phyloP scores from a whole-genome alignment of 1,140 invertebrate species.

The Argopecten irradians region DNA sequence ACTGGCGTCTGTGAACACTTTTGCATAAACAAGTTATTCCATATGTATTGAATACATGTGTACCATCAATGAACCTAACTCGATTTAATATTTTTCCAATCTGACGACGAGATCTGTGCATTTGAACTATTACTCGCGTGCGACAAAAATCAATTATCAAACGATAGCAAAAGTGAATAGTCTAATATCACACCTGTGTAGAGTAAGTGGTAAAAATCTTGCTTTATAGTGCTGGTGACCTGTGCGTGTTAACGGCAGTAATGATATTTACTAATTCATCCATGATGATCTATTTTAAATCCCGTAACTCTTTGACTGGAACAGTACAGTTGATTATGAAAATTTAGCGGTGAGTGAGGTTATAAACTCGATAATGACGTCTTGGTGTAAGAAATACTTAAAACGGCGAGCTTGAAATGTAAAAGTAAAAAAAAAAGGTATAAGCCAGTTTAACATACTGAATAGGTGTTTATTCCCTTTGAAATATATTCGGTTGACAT shows the following conservation, averaged over 20 bases:
- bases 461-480: neutral
- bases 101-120: neutral
- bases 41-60: neutral
- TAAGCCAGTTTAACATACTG: neutral
- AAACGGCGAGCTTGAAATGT: neutral
- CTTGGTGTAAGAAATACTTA: neutral
- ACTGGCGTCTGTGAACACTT: neutral
- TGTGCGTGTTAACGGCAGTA: neutral
- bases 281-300: no score
- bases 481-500: neutral
- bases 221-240: neutral
- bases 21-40: neutral
- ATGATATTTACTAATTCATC: no score
- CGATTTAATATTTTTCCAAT: neutral
- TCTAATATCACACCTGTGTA: neutral
- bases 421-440: neutral
- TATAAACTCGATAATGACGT: neutral
- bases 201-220: neutral
- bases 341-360: no score
- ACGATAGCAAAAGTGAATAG: neutral
- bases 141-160: no score
- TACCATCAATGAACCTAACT: neutral
- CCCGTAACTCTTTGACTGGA: no score
- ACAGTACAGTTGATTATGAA: no score
- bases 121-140: no score